These are phyloP conservation scores for Sciurus carolinensis DNA, from an alignment of 2,797 vertebrate genomes.

Conservation along the genomic window DNA sequence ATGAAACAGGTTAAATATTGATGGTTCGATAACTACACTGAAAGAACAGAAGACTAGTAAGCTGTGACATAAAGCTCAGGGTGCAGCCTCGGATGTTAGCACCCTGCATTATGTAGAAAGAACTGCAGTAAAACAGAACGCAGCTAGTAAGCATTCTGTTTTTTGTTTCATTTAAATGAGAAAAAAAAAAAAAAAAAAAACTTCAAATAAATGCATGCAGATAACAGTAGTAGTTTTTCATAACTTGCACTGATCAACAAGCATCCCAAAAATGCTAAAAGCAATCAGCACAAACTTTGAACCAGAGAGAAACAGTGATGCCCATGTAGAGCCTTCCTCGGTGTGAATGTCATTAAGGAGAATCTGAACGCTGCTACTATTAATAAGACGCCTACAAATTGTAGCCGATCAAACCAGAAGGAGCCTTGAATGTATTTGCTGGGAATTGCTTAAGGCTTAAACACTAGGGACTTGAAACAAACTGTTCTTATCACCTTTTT, in stretches of 20 bases:
- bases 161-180: conserved; percentile 59
- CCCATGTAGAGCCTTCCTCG: conserved; percentile 68
- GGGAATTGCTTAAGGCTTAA: conserved; percentile 88
- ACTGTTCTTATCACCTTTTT: conserved; percentile 90
- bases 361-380: conserved; percentile 56
- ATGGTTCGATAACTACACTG: neutral
- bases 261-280: conserved; percentile 31
- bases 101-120: neutral
- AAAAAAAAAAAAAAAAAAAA: neutral
- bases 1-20: conserved; percentile 26
- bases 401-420: conserved; percentile 88
- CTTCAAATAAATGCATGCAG: conserved; percentile 45
- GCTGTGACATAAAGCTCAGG: neutral
- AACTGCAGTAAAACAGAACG: neutral
- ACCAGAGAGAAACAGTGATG: conserved; percentile 16
- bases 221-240: conserved; percentile 41
- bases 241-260: conserved; percentile 50
- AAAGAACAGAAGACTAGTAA: neutral
- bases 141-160: neutral
- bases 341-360: conserved; percentile 75
- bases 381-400: conserved; percentile 83
- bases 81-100: neutral
- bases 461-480: conserved; percentile 90
- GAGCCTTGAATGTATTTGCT: conserved; percentile 87
- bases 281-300: conserved; percentile 60